Evolutionary conservation across 2,113 vertebrate genomes (phyloP).

Genomic region (Apistogramma diplotaenia): DNA sequence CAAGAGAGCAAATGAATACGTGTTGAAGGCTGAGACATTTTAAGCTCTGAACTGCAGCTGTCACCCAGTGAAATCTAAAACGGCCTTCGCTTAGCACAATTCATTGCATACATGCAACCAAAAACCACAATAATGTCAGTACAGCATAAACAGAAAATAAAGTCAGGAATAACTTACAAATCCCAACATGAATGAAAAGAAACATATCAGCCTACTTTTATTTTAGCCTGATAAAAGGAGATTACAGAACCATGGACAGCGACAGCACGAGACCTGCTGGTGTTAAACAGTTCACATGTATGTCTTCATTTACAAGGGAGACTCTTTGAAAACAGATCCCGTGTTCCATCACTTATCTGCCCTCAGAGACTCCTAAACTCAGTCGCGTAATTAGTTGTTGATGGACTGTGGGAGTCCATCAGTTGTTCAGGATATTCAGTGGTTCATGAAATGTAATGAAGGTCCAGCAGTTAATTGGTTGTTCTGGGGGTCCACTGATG

Average conservation of each 20-base stretch:
- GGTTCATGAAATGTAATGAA: too few species aligned
- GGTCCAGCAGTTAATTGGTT: too few species aligned
- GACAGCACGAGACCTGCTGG: background rate
- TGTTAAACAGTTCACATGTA: background rate
- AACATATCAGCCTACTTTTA: background rate
- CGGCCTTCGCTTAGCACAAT: slow-evolving; percentile 47
- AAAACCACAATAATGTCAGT: slow-evolving; percentile 41
- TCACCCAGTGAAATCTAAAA: slow-evolving; percentile 57
- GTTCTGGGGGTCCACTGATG: too few species aligned
- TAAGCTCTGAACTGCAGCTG: slow-evolving; percentile 59
- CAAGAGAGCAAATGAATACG: background rate
- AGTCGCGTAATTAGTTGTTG: too few species aligned
- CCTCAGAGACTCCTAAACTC: background rate
- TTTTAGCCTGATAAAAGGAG: background rate
- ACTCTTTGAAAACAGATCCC: background rate
- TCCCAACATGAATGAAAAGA: background rate
- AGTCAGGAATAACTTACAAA: slow-evolving; percentile 25
- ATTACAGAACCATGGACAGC: slow-evolving; percentile 77
- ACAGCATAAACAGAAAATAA: slow-evolving; percentile 46
- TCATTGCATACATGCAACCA: slow-evolving; percentile 45
- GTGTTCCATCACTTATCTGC: background rate
- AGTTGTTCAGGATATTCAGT: background rate
- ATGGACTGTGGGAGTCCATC: background rate
- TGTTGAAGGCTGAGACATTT: slow-evolving; percentile 47
- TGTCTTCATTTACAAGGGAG: background rate